Base-by-base conservation (phyloP, 2,797 vertebrate species). In the Pipistrellus pipistrellus region DNA sequence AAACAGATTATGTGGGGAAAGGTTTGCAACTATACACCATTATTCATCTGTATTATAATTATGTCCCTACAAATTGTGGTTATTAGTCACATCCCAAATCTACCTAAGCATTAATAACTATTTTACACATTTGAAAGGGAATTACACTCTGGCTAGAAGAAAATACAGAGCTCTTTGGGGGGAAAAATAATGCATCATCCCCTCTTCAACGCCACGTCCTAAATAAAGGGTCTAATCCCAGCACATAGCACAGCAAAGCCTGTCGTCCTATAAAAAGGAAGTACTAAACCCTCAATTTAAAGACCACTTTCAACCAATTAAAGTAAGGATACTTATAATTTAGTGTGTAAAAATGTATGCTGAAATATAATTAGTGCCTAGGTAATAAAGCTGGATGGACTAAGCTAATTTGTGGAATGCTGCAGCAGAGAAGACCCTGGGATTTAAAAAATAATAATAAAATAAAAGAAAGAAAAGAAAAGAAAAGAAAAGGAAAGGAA, bases 391-490 rank as follows among this genome's bases (percentile, higher is more conserved):
- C 87, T 96, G 96, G 94, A 90, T 89, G 95, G 97, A 98, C 98
- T 98, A 97, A 97, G 97, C 96, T 98, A 97, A 98, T 98, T 98
- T 95, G 75, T 95, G 94, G 97, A 98, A 97, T 97, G 96, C 96
- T 97, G 96, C 96, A 97, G 96, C 81, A 85, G 86, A 97, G 96
- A 97, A 94, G 94, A 97, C 90, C 83, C 92, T 96, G 83, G 66
- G 71, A 76, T 97, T 71, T 8, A 55, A 75, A 46, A 66, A 21
- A n/a, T n/a, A 17, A 17, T 17, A 17, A 17, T 1, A 48, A 14
- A 14, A 48, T 4, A 48, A 46, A 46, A 46, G 9, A 46, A 46
- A 46, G 9, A 46, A 46, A 46, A 1, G 6, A 51, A 6, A 48
- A 48, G 13, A 14, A 48, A 15, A 48, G 14, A 15, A 48, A 48